Percentiles rank a stretch among this genome's conserved stretches.
Evolutionary conservation across 1,140 invertebrate genomes (phyloP).

Genomic region (Leptopilina boulardi): DNA sequence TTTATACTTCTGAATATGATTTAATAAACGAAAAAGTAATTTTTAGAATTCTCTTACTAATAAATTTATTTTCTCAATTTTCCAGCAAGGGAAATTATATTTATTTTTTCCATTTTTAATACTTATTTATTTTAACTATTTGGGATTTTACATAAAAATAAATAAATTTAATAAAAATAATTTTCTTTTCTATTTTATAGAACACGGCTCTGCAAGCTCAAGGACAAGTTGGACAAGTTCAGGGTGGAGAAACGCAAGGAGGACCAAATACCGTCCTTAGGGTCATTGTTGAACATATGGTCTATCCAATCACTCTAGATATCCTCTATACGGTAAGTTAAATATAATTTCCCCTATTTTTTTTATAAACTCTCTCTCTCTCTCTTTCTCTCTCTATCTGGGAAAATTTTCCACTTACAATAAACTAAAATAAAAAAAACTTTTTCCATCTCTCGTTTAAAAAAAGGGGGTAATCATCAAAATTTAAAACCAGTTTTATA

Average conservation of each 20-base stretch:
- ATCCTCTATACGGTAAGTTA: constrained; percentile 90
- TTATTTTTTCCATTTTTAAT: background rate
- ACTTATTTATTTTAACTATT: background rate
- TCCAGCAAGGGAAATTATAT: too few relatives aligned
- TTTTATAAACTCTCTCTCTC: background rate
- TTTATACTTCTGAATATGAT: too few relatives aligned
- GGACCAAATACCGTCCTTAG: constrained; percentile 97
- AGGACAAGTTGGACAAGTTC: constrained; percentile 79
- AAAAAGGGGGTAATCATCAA: too few relatives aligned
- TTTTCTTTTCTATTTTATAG: constrained; percentile 73
- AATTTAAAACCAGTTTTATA: too few relatives aligned
- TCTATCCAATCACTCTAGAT: constrained; percentile 98
- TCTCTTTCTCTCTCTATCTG: too few relatives aligned
- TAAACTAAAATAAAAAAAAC: too few relatives aligned
- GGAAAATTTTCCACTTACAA: too few relatives aligned
- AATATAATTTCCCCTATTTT: background rate
- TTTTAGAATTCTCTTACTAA: too few relatives aligned
- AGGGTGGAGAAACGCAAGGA: constrained; percentile 86
- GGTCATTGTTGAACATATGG: constrained; percentile 98
- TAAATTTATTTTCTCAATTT: too few relatives aligned
- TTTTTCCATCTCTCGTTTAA: too few relatives aligned
- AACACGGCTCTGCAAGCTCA: constrained; percentile 84
- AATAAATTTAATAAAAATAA: background rate
- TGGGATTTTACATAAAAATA: too few relatives aligned
- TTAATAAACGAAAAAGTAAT: too few relatives aligned